Conservation (phyloP, 1,140 invertebrate species). For the Helicoverpa zea region DNA sequence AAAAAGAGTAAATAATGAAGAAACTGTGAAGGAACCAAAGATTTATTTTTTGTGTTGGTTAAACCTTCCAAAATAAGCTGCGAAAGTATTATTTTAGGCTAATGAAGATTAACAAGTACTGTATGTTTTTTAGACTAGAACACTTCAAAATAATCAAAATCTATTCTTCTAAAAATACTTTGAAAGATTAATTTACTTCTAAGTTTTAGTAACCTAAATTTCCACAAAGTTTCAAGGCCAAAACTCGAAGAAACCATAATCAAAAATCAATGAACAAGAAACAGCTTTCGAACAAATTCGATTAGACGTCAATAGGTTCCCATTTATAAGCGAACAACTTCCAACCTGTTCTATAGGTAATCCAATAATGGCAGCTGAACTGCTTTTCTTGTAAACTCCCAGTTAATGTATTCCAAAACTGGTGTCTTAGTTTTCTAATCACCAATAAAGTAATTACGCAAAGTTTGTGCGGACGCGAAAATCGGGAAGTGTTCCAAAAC, state of each 20-base stretch:
- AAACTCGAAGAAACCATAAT: slow-evolving; percentile 1
- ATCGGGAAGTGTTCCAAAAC: slow-evolving; percentile 60
- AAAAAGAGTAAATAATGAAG: too few relatives aligned
- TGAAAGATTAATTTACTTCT: too few relatives aligned
- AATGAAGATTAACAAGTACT: too few relatives aligned
- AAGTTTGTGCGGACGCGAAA: slow-evolving; percentile 58
- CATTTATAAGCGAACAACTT: slow-evolving; percentile 32
- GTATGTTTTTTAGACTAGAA: too few relatives aligned
- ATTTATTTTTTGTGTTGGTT: too few relatives aligned
- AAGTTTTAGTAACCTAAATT: too few relatives aligned
- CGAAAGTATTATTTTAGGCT: too few relatives aligned
- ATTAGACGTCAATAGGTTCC: slow-evolving; percentile 41
- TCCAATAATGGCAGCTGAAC: slow-evolving; percentile 42
- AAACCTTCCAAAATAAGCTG: too few relatives aligned
- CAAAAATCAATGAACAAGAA: slow-evolving; percentile 33
- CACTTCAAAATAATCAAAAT: too few relatives aligned
- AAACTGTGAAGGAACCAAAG: too few relatives aligned
- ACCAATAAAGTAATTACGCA: slow-evolving; percentile 61
- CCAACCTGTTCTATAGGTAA: slow-evolving; percentile 40
- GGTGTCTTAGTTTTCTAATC: slow-evolving; percentile 55
- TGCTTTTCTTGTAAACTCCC: slow-evolving; percentile 47
- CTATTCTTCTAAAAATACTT: too few relatives aligned
- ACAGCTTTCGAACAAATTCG: slow-evolving; percentile 40
- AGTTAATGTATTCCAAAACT: slow-evolving; percentile 54
- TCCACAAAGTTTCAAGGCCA: too few relatives aligned